Evolutionary conservation across 1,140 invertebrate species (phyloP).

Genomic region (Aradophagus sp.): DNA sequence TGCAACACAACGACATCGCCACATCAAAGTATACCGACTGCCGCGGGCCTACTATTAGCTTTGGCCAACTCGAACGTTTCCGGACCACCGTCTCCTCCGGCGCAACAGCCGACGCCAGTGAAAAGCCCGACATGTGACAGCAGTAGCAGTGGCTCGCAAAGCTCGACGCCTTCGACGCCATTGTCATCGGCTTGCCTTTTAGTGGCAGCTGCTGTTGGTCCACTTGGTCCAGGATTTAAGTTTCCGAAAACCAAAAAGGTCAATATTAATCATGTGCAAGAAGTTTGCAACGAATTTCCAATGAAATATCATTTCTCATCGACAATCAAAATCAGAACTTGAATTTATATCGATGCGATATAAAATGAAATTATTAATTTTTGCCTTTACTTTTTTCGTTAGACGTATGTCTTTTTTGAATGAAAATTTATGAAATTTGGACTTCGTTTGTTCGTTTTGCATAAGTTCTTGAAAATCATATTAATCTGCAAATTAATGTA

Average conservation of each 20-base stretch:
- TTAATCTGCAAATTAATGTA: too few relatives aligned
- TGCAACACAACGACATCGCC: constrained; percentile 16
- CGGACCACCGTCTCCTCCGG: constrained; percentile 64
- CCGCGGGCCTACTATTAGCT: constrained; percentile 78
- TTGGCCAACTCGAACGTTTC: constrained; percentile 74
- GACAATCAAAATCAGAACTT: too few relatives aligned
- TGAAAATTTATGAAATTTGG: too few relatives aligned
- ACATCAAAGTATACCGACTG: constrained; percentile 68
- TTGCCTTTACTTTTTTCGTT: too few relatives aligned
- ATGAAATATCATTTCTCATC: too few relatives aligned
- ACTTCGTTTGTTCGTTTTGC: too few relatives aligned
- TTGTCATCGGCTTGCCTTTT: constrained; percentile 83
- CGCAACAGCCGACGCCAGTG: constrained; percentile 65
- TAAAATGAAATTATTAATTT: too few relatives aligned
- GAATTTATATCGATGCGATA: too few relatives aligned
- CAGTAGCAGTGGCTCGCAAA: constrained; percentile 73
- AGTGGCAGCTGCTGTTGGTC: constrained; percentile 87
- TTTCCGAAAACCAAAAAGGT: constrained; percentile 93
- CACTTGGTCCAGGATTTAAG: constrained; percentile 84
- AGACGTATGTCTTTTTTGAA: too few relatives aligned
- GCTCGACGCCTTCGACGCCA: constrained; percentile 78
- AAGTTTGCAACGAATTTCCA: too few relatives aligned
- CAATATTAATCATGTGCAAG: too few relatives aligned
- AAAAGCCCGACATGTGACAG: constrained; percentile 72
- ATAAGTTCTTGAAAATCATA: too few relatives aligned